Percentiles rank a stretch among this genome's conserved stretches.
These are phyloP conservation scores for Planiliza haematocheilus DNA, from an alignment of 2,113 vertebrate species.

Conservation along the genomic window DNA sequence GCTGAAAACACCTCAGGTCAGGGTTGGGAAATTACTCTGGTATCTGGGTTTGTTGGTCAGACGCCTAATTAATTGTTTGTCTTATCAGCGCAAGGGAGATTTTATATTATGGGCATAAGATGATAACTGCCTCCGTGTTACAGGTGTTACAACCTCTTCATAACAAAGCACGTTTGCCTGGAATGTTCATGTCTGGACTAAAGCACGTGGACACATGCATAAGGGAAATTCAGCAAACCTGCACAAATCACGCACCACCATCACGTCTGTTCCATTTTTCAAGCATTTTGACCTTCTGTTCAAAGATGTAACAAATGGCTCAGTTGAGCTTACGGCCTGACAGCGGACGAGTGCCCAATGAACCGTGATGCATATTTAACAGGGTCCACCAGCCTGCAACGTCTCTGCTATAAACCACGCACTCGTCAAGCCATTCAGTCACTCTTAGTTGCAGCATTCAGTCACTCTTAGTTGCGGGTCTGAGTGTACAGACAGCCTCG, in stretches of 20 bases:
- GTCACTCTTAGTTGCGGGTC: slow-evolving; percentile 56
- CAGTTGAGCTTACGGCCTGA: slow-evolving; percentile 53
- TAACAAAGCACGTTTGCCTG: too few species aligned
- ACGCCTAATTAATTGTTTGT: background rate
- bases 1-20: too few species aligned
- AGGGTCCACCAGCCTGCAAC: slow-evolving; percentile 58
- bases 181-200: too few species aligned
- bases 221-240: background rate
- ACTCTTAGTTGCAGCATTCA: slow-evolving; percentile 51
- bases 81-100: background rate
- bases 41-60: too few species aligned
- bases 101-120: background rate
- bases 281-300: slow-evolving; percentile 70
- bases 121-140: slow-evolving; percentile 1
- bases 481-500: slow-evolving; percentile 60
- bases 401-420: slow-evolving; percentile 50
- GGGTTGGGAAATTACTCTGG: too few species aligned
- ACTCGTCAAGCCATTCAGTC: slow-evolving; percentile 37
- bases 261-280: slow-evolving; percentile 46
- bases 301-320: slow-evolving; percentile 66
- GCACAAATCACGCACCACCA: background rate
- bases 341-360: slow-evolving; percentile 50
- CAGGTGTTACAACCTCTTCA: too few species aligned
- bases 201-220: background rate
- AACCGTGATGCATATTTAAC: slow-evolving; percentile 72